Base-by-base conservation (phyloP, 2,888 invertebrate species). In the Drosophila hawaiiensis region DNA sequence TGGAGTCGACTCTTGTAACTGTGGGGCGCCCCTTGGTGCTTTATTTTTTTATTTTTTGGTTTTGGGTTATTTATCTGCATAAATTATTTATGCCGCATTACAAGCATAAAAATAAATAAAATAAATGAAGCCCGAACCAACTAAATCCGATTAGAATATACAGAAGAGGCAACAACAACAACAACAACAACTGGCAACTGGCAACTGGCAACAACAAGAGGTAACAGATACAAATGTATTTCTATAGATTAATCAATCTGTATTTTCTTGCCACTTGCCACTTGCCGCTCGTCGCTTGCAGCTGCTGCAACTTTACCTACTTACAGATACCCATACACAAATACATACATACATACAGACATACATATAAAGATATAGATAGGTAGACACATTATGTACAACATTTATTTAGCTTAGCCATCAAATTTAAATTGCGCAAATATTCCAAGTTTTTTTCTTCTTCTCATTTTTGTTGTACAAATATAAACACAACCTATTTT, bases 61-160 rank as follows among this genome's bases (percentile, higher is more conserved):
- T 84, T 83, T 76, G 77, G 87, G 91, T 87, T 87, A 87, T 87
- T 90, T 87, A 87, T 87, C 89, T 90, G 91, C 91, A 87, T 87
- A 90, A 87, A 87, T 91, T 92, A 91, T 91, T 92, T 92, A 86
- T 89, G 91, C 91, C 87, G 92, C 91, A 92, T 91, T 92, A 92
- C 82, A 82, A 87, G 90, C 91, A 89, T 89, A 88, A 88, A 88
- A 91, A 88, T 88, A 88, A 91, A 91, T 88, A 88, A 88, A 88
- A 89, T 88, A 88, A 88, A 91, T 91, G 91, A 84, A 82, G 91
- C 82, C 73, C 72, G 53, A 70, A 64, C 73, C 79, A 83, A 91
- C 87, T 91, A 88, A 88, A 88, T 91, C 87, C 88, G 87, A 88
- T 88, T 88, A 88, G 87, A 91, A 89, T 81, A 84, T 68, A 73